Conservation (phyloP, 2,113 vertebrate species). For the Odobenus rosmarus region DNA sequence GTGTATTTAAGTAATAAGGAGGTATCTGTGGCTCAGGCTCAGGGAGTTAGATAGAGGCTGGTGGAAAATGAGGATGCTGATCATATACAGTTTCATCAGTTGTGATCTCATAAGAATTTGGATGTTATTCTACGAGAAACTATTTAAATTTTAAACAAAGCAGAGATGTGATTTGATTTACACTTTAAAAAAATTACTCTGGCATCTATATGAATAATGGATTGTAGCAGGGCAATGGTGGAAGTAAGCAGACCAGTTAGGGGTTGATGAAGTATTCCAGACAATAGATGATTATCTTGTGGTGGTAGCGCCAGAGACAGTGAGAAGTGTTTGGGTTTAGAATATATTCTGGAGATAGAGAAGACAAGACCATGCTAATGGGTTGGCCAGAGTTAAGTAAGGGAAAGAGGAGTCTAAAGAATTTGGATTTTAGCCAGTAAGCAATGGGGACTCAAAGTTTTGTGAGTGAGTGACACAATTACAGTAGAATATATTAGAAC, state of each 20-base stretch:
- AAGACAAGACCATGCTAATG: neutral
- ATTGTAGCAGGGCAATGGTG: neutral
- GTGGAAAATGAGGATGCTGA: neutral
- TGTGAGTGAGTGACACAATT: neutral
- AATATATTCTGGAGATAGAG: neutral
- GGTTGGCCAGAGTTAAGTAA: neutral
- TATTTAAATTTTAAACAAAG: conserved; percentile 50
- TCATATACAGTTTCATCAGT: neutral
- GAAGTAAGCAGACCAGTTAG: neutral
- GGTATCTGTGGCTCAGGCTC: neutral
- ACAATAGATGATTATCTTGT: neutral
- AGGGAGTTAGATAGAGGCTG: neutral
- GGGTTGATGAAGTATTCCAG: neutral
- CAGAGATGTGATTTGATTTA: neutral
- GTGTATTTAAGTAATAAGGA: neutral
- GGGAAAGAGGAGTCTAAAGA: neutral
- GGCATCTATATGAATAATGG: neutral
- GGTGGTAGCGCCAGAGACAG: neutral
- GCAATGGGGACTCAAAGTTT: neutral
- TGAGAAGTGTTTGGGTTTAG: neutral
- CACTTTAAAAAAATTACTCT: conserved; percentile 9
- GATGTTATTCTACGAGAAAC: neutral
- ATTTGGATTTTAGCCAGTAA: neutral
- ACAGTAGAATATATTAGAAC: neutral
- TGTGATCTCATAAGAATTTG: neutral